phyloP scores from a whole-genome alignment of 2,888 invertebrate genomes.

The Euclidia mi region DNA sequence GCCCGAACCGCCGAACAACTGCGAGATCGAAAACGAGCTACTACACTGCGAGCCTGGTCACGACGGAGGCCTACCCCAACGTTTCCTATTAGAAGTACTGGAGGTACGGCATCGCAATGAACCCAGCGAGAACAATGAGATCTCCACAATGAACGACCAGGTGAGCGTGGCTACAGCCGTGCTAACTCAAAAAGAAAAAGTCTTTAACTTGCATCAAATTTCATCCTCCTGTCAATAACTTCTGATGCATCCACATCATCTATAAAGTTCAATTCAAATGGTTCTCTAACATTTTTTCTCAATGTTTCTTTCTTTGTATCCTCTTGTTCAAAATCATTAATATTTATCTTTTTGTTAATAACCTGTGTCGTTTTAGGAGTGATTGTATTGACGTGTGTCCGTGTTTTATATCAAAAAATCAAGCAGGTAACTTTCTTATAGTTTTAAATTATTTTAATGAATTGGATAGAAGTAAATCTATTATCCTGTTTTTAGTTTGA shows the following conservation, averaged over 20 bases:
- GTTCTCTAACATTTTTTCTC: neutral
- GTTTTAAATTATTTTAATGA: too few relatives aligned
- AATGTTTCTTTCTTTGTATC: neutral
- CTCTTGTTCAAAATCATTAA: slow-evolving; percentile 3
- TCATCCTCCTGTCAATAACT: slow-evolving; percentile 15
- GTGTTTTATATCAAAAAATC: too few relatives aligned
- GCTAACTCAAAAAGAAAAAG: too few relatives aligned
- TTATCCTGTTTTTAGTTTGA: too few relatives aligned
- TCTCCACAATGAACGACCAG: slow-evolving; percentile 92
- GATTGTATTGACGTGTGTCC: too few relatives aligned
- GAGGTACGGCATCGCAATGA: slow-evolving; percentile 90
- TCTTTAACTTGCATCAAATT: slow-evolving; percentile 15
- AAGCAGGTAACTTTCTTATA: too few relatives aligned
- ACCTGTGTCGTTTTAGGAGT: slow-evolving; percentile 7
- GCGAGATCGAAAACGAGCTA: slow-evolving; percentile 92
- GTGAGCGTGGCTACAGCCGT: slow-evolving; percentile 78
- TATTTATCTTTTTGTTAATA: slow-evolving; percentile 9
- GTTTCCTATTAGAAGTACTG: slow-evolving; percentile 95
- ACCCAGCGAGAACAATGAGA: slow-evolving; percentile 87
- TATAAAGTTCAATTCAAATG: too few relatives aligned
- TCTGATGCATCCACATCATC: neutral
- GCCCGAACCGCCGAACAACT: slow-evolving; percentile 94
- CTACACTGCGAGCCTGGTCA: slow-evolving; percentile 94
- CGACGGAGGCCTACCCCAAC: slow-evolving; percentile 95
- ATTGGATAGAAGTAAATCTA: too few relatives aligned